Evolutionary conservation across 2,888 invertebrate species (phyloP).

Genomic region (Oscheius sp.): DNA sequence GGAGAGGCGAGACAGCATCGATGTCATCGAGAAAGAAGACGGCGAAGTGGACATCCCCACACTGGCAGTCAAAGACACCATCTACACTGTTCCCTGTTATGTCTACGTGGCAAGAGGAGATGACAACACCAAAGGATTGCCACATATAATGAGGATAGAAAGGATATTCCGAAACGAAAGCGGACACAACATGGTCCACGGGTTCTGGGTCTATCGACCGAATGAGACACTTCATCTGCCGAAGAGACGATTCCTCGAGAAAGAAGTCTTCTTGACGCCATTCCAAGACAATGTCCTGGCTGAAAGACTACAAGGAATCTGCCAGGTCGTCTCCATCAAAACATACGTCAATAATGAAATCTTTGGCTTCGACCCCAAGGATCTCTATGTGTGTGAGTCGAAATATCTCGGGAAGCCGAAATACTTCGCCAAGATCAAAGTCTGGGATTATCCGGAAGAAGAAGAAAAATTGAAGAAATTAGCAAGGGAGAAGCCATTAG

Average conservation of each 20-base stretch:
- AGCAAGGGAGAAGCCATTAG: conserved; percentile 77
- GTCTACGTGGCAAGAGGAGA: conserved; percentile 82
- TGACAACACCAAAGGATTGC: conserved; percentile 78
- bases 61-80: conserved; percentile 80
- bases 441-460: conserved; percentile 71
- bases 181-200: conserved; percentile 79
- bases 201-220: conserved; percentile 90
- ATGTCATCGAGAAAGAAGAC: conserved; percentile 41
- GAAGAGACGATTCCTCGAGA: conserved; percentile 92
- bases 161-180: conserved; percentile 80
- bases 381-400: conserved; percentile 96
- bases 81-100: conserved; percentile 87
- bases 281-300: conserved; percentile 86
- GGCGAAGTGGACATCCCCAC: conserved; percentile 70
- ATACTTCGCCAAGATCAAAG: conserved; percentile 89
- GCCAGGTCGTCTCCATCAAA: conserved; percentile 76
- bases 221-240: conserved; percentile 95
- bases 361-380: conserved; percentile 85
- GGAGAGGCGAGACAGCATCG: conserved; percentile 17
- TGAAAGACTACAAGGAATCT: conserved; percentile 87
- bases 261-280: conserved; percentile 89
- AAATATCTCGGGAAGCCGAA: conserved; percentile 87
- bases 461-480: conserved; percentile 79
- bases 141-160: conserved; percentile 87
- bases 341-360: conserved; percentile 95